These are phyloP conservation scores for Callyntrura sp. DNA, from an alignment of 2,888 invertebrate species.

Conservation along the genomic window DNA sequence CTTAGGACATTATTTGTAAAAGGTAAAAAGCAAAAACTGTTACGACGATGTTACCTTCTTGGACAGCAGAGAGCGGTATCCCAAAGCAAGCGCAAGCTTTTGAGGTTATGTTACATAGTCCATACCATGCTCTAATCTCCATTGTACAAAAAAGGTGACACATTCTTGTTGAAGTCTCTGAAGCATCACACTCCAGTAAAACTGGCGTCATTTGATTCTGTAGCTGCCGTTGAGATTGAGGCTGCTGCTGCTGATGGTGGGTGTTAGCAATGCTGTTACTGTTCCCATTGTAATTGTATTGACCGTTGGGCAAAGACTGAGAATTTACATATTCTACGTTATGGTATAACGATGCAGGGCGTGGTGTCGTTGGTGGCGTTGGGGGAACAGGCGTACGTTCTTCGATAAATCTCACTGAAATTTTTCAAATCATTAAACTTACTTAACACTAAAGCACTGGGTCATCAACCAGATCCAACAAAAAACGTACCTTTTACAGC, in stretches of 20 bases:
- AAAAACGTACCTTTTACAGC: slow-evolving; percentile 78
- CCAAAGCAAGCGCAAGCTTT: slow-evolving; percentile 79
- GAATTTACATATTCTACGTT: slow-evolving; percentile 59
- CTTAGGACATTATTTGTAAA: not conserved
- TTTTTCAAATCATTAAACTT: slow-evolving; percentile 1
- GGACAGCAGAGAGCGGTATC: slow-evolving; percentile 78
- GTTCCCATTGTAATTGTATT: slow-evolving; percentile 54
- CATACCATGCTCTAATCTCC: slow-evolving; percentile 73
- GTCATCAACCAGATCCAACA: too few species aligned
- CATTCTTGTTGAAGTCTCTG: slow-evolving; percentile 64
- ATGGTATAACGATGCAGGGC: slow-evolving; percentile 41
- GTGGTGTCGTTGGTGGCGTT: slow-evolving; percentile 60
- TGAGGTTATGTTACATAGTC: slow-evolving; percentile 76
- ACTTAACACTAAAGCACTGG: not conserved
- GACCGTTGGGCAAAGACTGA: slow-evolving; percentile 42
- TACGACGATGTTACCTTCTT: too few species aligned
- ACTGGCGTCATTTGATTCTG: slow-evolving; percentile 48
- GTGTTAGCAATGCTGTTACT: slow-evolving; percentile 63
- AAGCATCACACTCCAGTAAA: slow-evolving; percentile 78
- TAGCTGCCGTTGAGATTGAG: slow-evolving; percentile 6
- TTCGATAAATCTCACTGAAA: slow-evolving; percentile 79
- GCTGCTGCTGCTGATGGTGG: slow-evolving; percentile 8
- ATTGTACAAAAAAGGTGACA: slow-evolving; percentile 80
- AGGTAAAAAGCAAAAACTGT: not conserved
- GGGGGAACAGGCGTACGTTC: slow-evolving; percentile 79